Conservation (phyloP, 2,113 vertebrate species). For the Pelvicachromis taeniatus region DNA sequence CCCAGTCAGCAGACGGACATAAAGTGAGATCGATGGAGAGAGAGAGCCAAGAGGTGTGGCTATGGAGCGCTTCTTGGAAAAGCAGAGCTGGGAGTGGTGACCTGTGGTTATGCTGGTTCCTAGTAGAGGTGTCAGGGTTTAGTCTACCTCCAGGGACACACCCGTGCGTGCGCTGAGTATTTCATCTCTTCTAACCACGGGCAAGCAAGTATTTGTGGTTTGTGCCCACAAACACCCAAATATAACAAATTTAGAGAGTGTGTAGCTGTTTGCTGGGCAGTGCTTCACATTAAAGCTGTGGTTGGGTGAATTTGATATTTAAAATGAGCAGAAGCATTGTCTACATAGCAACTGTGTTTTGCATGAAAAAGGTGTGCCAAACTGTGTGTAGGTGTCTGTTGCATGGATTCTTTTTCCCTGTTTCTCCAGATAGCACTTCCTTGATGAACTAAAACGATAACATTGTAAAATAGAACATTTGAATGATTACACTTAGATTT, state of each 20-base stretch:
- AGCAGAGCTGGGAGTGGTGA: not conserved
- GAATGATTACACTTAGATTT: fast-evolving
- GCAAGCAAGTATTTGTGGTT: fast-evolving
- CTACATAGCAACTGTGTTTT: fast-evolving
- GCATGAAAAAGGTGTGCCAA: not conserved
- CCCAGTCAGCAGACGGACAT: not conserved
- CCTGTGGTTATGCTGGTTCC: not conserved
- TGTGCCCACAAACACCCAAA: not conserved
- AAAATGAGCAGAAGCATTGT: fast-evolving
- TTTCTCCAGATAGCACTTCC: not conserved
- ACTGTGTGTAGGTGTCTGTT: not conserved
- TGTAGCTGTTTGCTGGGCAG: not conserved
- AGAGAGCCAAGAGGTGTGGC: fast-evolving
- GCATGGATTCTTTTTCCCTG: fast-evolving
- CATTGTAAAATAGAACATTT: not conserved
- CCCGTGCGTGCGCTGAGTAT: not conserved
- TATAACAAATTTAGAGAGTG: not conserved
- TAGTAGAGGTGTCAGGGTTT: not conserved
- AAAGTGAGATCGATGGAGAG: fast-evolving
- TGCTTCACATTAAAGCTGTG: fast-evolving
- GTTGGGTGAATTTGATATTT: fast-evolving
- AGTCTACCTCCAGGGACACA: not conserved
- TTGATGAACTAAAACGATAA: fast-evolving
- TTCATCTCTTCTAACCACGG: fast-evolving
- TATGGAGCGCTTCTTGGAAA: fast-evolving